Base-by-base conservation (phyloP, 2,888 invertebrate species). In the Campaea margaritaria region DNA sequence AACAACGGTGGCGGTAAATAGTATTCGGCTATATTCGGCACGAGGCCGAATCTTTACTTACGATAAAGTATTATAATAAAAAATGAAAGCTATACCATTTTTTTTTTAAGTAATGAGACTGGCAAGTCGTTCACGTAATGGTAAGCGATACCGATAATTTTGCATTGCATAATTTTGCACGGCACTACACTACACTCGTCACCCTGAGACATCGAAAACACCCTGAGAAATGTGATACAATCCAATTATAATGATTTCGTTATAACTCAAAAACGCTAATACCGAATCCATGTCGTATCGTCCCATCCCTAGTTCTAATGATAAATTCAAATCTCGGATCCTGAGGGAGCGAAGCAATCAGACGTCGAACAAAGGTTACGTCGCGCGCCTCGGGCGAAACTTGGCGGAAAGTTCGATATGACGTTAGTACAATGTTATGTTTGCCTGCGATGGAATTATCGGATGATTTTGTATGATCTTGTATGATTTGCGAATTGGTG, bases 291-390 rank as follows among this genome's bases (percentile, higher is more conserved):
- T 11, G 12, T n/a, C 21, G 36, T 43, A 34, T n/a, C 34, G 13
- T 43, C 48, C 31, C 51, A 51, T n/a, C 55, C 28, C 60, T 55
- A 61, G 47, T 75, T 81, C 83, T 87, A 87, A 88, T 88, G 88
- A 88, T 89, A 91, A 87, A 91, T 89, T 90, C 89, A 89, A 89
- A 89, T 89, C 85, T 79, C 76, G 73, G 80, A 75, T 75, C 86
- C 78, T 78, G 62, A 28, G 87, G 82, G 88, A 85, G 84, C 85
- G 83, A 86, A 84, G 89, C 89, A 89, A 90, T 90, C 89, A 88
- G 85, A 80, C 81, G 79, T 74, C 77, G 82, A 78, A 84, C 87
- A 88, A 87, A 87, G 87, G 87, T 85, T 86, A 79, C 69, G 31
- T 71, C 75, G 75, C 75, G 63, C 71, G 66, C 79, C 76, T 31